These are phyloP conservation scores for Pongo pygmaeus DNA, from an alignment of 2,113 vertebrate species.

Conservation along the genomic window DNA sequence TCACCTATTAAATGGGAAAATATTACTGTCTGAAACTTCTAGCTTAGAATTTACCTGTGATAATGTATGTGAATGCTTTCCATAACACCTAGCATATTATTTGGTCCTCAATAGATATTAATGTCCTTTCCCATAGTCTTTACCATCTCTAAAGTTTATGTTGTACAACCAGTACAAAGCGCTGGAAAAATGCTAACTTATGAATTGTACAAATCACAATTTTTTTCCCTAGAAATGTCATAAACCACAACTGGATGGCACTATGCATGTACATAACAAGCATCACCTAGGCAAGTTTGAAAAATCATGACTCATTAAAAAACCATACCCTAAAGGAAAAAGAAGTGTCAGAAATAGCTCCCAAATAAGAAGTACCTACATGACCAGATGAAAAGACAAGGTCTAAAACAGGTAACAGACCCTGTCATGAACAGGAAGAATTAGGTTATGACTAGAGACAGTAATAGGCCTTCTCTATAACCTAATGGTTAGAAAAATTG, in stretches of 20 bases:
- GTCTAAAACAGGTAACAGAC: conserved; percentile 23
- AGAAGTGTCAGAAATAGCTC: conserved; percentile 49
- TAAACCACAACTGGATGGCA: conserved; percentile 33
- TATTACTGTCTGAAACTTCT: neutral
- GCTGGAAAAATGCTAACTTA: neutral
- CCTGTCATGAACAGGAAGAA: conserved; percentile 56
- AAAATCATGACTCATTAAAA: conserved; percentile 71
- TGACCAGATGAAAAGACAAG: conserved; percentile 38
- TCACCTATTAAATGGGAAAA: neutral
- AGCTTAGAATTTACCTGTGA: neutral
- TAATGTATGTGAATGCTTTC: neutral
- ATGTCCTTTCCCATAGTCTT: neutral
- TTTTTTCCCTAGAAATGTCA: conserved; percentile 41
- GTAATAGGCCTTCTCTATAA: neutral
- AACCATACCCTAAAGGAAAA: conserved; percentile 59
- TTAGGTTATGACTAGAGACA: conserved; percentile 73
- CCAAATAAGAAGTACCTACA: conserved; percentile 28
- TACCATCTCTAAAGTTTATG: neutral
- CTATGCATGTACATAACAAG: neutral
- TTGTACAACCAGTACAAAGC: neutral
- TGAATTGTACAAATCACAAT: neutral
- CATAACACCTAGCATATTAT: neutral
- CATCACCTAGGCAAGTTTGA: conserved; percentile 44
- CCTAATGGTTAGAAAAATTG: conserved; percentile 52
- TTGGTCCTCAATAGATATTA: neutral